These are phyloP conservation scores for Microctenopoma steveboyesi DNA, from an alignment of 2,797 vertebrate species.

Conservation along the genomic window DNA sequence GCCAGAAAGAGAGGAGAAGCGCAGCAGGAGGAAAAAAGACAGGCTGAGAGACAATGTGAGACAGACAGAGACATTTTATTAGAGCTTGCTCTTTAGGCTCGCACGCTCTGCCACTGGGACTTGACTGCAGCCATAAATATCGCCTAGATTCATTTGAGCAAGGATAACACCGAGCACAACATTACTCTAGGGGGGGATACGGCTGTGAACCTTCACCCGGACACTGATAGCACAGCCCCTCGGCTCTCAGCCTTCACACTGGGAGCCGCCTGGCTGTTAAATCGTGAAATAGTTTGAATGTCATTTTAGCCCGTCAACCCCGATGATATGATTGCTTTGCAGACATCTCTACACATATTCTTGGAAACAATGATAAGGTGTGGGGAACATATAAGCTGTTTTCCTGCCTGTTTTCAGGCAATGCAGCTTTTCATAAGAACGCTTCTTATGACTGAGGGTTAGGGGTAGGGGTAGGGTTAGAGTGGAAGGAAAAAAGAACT, in stretches of 20 bases:
- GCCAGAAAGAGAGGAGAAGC: conserved; percentile 12
- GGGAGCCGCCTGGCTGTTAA: not conserved
- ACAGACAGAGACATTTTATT: conserved; percentile 50
- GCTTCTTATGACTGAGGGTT: not conserved
- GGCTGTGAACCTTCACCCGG: conserved; percentile 42
- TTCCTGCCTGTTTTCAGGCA: not conserved
- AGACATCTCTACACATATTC: no score
- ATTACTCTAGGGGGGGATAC: conserved; percentile 5
- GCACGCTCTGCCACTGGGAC: conserved; percentile 37
- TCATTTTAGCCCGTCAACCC: no score
- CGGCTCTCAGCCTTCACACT: not conserved
- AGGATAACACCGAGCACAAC: conserved; percentile 25
- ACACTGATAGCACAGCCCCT: conserved; percentile 16
- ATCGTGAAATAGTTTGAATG: no score
- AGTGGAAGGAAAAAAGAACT: not conserved
- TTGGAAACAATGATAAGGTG: no score
- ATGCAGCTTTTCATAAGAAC: not conserved
- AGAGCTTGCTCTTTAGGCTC: conserved; percentile 53
- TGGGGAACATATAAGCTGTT: not conserved
- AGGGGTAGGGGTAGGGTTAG: no score
- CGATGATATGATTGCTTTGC: no score
- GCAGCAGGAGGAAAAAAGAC: conserved; percentile 29
- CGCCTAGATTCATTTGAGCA: conserved; percentile 48
- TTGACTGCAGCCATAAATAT: conserved; percentile 55
- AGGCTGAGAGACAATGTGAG: conserved; percentile 39